Conservation (phyloP, 2,113 vertebrate genomes). For the Theristicus caerulescens region DNA sequence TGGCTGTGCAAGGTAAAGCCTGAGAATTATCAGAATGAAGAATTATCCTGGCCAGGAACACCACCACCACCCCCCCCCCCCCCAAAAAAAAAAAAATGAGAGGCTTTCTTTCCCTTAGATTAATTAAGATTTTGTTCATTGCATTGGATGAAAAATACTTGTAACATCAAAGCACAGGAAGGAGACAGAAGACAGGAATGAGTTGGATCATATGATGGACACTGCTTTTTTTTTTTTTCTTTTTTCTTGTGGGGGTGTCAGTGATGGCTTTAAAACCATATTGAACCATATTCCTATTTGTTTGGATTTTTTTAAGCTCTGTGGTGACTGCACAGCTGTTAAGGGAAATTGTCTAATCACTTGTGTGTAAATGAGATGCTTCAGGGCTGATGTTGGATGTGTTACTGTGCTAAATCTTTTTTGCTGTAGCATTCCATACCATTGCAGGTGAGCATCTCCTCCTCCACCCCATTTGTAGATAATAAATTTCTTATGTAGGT, state of each 20-base stretch:
- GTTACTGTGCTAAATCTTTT: background rate
- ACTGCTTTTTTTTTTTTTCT: background rate
- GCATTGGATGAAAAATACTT: background rate
- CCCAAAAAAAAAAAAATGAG: background rate
- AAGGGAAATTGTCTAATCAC: background rate
- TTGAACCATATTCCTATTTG: background rate
- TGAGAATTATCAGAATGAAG: background rate
- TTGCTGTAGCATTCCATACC: background rate
- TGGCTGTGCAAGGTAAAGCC: background rate
- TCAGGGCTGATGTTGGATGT: background rate
- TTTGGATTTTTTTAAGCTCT: background rate
- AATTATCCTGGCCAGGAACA: background rate
- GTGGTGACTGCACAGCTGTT: background rate
- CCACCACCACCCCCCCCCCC: no score
- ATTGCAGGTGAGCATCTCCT: background rate
- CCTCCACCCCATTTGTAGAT: background rate
- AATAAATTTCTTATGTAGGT: fast-evolving
- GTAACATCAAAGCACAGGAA: background rate
- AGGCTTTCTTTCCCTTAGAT: background rate
- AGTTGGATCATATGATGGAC: background rate
- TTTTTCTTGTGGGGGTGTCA: fast-evolving
- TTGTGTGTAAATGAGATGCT: background rate
- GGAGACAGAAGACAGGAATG: background rate
- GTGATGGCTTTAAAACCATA: background rate
- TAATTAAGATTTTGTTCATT: background rate